phyloP scores from a whole-genome alignment of 2,113 vertebrate genomes.

The Cyanoramphus novaezelandiae region DNA sequence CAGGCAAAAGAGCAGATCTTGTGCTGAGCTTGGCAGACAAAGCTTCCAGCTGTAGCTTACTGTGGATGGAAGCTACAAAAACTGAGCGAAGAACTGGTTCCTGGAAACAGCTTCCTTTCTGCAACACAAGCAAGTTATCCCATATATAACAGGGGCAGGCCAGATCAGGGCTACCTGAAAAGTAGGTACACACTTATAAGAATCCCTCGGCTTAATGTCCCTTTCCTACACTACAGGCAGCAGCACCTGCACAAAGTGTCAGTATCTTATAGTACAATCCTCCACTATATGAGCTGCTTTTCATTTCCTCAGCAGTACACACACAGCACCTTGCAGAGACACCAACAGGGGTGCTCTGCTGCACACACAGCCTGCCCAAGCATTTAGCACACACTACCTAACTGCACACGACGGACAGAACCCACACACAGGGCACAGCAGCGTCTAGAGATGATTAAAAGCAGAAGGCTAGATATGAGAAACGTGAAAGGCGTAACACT shows the following conservation, averaged over 20 bases:
- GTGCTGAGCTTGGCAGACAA: neutral
- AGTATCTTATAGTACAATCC: neutral
- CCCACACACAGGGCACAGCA: rapidly evolving
- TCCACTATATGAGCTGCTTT: neutral
- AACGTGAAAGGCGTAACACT: neutral
- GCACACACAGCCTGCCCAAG: neutral
- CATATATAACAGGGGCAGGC: neutral
- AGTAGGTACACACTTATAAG: neutral
- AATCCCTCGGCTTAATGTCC: neutral
- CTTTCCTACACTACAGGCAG: neutral
- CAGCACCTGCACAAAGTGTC: neutral
- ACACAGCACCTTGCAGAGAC: neutral
- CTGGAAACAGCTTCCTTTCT: neutral
- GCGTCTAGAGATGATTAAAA: neutral
- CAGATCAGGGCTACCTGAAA: neutral
- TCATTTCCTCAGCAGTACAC: neutral
- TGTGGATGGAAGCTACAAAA: neutral
- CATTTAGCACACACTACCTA: rapidly evolving
- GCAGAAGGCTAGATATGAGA: neutral
- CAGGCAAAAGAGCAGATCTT: neutral
- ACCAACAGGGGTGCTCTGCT: neutral
- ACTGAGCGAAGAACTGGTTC: neutral
- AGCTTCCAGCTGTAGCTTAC: neutral
- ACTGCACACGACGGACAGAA: neutral
- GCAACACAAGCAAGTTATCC: neutral